Base-by-base conservation (phyloP, 2,113 vertebrate genomes). In the Sitta europaea region DNA sequence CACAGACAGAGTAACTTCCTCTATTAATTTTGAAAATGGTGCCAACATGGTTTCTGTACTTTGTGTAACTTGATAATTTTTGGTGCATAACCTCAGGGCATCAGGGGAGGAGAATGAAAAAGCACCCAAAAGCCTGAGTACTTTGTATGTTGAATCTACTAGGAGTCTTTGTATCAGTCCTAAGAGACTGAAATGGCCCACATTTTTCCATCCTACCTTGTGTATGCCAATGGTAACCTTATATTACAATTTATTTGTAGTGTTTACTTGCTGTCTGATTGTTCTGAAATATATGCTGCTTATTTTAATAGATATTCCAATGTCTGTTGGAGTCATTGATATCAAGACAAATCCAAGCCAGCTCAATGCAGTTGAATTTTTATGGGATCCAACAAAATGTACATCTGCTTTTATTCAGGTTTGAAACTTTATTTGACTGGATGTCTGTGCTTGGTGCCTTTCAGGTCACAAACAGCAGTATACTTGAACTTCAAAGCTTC, bases 351-450 rank as follows among this genome's bases (percentile, higher is more conserved):
- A 98, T 95, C 97, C 98, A 94, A 97, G 98, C 94, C 98, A 98
- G 92, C 97, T 98, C 93, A 98, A 98, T 80, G 98, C 98, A 22
- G 98, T 98, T 86, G 98, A 98, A 96, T 98, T 98, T 97, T 97
- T 98, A 85, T 98, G 98, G 98, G 98, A 98, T 96, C 98, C 98
- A 97, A 97, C 98, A 94, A 98, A 98, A 94, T 98, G 98, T 91
- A 98, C 98, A 86, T 98, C 98, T 95, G 98, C 98, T 97, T 98
- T 98, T 97, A 98, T 98, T 97, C 98, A 98, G 98, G 98, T 98
- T 98, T 98, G 98, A 93, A 93, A 82, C 93, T 97, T 96, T 95
- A 63, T 62, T 74, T 95, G 95, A 82, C 93, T 97, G 85, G 24
- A 86, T 87, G 65, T 86, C 31, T 77, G 75, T 74, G 65, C 94